Base-by-base conservation (phyloP, 2,113 vertebrate species). In the Urocitellus parryii region DNA sequence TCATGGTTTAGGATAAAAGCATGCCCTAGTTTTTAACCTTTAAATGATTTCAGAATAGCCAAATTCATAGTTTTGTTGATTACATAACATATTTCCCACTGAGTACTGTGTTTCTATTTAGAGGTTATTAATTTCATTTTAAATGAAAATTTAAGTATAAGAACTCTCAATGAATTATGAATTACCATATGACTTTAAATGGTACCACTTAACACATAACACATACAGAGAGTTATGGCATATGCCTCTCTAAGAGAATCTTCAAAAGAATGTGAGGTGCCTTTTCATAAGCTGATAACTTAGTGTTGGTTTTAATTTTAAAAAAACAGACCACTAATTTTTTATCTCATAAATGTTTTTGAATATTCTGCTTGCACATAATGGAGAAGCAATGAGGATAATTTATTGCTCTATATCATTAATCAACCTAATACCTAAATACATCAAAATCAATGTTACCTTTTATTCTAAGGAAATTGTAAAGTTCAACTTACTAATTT, bases 91-190 rank as follows among this genome's bases (percentile, higher is more conserved):
- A 91, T 81, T 88, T 88, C 51, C 53, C 24, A 88, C n/a, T 88
- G 17, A 86, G 3, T 67, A 73, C 2, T 42, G 1, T 53, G 14
- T 72, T 93, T 90, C 17, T 32, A 90, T 94, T 42, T 65, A 8
- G 83, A 80, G 7, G 9, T 86, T 42, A 96, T 77, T 92, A 37
- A 92, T 72, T 97, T 70, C 42, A 77, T 92, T 76, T 89, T 70
- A 89, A 87, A 58, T 78, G 14, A 1, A 6, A 90, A 7, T 83
- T 83, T 67, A 95, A 76, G 42, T 34, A 67, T 68, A 29, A 88
- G 13, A 94, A 88, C 18, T 45, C 2, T 76, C 61, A 48, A 20
- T 39, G 7, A 34, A 56, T n/a, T n/a, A 93, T 88, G 17, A 81
- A 53, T 78, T 88, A 58, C 8, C 12, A 78, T 76, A 45, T 61